Percentiles rank a stretch among this genome's conserved stretches.
Evolutionary conservation across 1,140 invertebrate genomes (phyloP).

Genomic region (Lepidurus couesii): DNA sequence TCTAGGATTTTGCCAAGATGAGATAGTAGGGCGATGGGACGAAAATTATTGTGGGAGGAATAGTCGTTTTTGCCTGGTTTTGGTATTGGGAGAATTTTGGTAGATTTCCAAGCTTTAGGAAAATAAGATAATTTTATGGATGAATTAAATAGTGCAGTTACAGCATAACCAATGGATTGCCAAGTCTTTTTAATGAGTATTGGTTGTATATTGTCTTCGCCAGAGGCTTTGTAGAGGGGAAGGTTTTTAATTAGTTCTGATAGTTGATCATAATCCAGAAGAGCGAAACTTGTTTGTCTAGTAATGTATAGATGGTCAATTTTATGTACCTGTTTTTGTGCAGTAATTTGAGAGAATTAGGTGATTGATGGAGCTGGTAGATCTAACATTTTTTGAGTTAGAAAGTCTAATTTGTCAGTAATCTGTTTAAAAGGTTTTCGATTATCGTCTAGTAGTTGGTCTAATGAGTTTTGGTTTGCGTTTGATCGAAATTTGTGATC

Average conservation of each 20-base stretch:
- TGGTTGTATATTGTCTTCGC: not conserved
- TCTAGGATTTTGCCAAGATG: not conserved
- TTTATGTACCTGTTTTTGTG: not conserved
- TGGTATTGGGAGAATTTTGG: not conserved
- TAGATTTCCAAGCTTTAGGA: not conserved
- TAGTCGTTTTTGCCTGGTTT: conserved; percentile 7
- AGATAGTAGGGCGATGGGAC: conserved; percentile 23
- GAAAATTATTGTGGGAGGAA: not conserved
- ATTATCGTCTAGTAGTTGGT: too few species aligned
- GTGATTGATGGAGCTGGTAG: too few species aligned
- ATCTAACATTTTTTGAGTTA: too few species aligned
- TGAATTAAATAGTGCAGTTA: not conserved
- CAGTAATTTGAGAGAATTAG: not conserved
- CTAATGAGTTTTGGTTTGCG: too few species aligned
- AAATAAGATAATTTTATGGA: not conserved
- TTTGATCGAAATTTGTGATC: too few species aligned
- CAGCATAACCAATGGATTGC: not conserved
- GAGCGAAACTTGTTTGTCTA: not conserved
- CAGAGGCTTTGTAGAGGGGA: not conserved
- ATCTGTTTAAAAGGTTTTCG: too few species aligned
- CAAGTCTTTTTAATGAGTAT: not conserved
- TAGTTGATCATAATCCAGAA: not conserved
- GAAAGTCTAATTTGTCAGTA: too few species aligned
- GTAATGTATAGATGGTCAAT: not conserved
- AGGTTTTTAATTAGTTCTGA: not conserved